Evolutionary conservation across 2,797 vertebrate genomes (phyloP).

Genomic region (Hippopotamyrus pictus): DNA sequence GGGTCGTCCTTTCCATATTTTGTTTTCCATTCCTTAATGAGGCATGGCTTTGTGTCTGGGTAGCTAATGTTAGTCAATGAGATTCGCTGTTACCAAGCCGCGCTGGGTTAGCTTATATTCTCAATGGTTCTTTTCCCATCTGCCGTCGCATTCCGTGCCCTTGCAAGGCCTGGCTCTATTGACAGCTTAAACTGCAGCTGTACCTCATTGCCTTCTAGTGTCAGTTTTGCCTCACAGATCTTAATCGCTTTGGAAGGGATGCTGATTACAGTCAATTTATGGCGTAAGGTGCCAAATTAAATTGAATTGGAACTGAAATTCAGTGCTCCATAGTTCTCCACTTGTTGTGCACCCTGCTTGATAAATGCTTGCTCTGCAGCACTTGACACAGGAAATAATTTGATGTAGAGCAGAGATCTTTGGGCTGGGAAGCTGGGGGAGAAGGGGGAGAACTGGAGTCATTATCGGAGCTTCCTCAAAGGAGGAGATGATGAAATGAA

Average conservation of each 20-base stretch:
- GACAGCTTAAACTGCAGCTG: neutral
- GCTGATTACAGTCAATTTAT: slow-evolving; percentile 8
- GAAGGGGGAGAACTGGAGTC: neutral
- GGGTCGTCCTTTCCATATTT: neutral
- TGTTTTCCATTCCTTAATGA: neutral
- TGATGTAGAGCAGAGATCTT: neutral
- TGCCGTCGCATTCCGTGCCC: neutral
- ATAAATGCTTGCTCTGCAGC: neutral
- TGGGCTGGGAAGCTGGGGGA: neutral
- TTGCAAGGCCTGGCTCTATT: neutral
- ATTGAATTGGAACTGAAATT: neutral
- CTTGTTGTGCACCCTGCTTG: slow-evolving; percentile 6
- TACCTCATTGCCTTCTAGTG: neutral
- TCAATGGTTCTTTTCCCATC: neutral
- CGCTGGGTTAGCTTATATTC: neutral
- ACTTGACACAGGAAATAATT: slow-evolving; percentile 11
- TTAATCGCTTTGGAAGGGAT: neutral
- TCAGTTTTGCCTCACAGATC: neutral
- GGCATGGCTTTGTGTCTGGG: neutral
- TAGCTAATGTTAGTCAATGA: neutral
- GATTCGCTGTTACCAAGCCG: neutral
- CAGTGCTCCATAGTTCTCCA: neutral
- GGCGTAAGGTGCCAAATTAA: slow-evolving; percentile 1
- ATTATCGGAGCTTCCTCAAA: neutral
- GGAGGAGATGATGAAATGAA: neutral